Percentiles rank a stretch among this genome's conserved stretches.
These are phyloP conservation scores for Alectoris magna DNA, from an alignment of 2,797 vertebrate genomes.

Conservation along the genomic window DNA sequence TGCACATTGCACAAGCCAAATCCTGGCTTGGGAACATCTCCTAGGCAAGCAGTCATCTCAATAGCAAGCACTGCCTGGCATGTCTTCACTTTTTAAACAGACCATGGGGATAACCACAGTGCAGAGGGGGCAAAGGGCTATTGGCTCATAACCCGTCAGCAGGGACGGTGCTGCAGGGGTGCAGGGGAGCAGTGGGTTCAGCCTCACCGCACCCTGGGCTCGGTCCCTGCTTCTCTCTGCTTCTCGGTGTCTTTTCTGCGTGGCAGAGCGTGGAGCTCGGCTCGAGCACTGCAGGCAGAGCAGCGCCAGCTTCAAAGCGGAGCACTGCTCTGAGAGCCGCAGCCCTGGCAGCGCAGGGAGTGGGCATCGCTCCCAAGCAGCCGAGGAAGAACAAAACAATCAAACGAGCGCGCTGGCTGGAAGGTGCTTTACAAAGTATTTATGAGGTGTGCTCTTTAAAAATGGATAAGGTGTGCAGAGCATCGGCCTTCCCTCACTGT, in stretches of 20 bases:
- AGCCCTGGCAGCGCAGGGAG: neutral
- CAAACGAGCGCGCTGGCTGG: slow-evolving; percentile 27
- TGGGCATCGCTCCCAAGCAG: slow-evolving; percentile 11
- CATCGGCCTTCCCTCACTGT: neutral
- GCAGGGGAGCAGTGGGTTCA: neutral
- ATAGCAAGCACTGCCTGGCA: neutral
- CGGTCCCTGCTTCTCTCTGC: neutral
- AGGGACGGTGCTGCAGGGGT: neutral
- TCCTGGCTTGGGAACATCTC: neutral
- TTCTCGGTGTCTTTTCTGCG: neutral
- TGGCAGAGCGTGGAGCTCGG: neutral
- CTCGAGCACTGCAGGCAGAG: neutral
- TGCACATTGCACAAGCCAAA: neutral
- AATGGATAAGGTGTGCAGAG: slow-evolving; percentile 53
- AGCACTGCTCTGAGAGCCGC: fast-evolving
- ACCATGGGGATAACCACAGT: neutral
- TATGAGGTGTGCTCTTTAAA: slow-evolving; percentile 62
- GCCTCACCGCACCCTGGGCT: neutral
- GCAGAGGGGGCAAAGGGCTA: fast-evolving
- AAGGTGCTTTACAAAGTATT: slow-evolving; percentile 69
- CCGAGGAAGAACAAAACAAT: neutral
- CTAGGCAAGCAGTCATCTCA: neutral
- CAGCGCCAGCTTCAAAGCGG: neutral
- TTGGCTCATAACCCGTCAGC: fast-evolving
- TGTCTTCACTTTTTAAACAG: neutral